Conservation (phyloP, 2,113 vertebrate genomes). For the Neomonachus schauinslandi region DNA sequence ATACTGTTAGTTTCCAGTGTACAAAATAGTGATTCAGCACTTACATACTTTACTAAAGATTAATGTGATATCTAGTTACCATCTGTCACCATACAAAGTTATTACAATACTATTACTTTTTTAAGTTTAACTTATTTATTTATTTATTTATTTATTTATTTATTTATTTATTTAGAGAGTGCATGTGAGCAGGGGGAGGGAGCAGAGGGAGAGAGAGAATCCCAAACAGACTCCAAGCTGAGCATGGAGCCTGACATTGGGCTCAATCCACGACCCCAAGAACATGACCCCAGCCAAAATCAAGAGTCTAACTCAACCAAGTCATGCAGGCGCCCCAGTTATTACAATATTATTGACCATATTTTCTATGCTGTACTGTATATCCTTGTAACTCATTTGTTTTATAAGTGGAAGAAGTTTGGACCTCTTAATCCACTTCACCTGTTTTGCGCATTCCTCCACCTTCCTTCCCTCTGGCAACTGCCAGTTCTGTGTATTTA, state of each 20-base stretch:
- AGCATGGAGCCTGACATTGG: background rate
- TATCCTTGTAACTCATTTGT: background rate
- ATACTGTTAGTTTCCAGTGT: background rate
- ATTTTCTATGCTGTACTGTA: background rate
- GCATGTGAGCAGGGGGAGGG: background rate
- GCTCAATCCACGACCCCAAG: background rate
- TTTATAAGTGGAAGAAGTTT: background rate
- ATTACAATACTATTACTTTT: background rate
- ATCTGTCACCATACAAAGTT: background rate
- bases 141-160: background rate
- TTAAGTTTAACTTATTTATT: background rate
- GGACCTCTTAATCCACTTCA: background rate
- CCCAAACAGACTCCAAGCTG: background rate
- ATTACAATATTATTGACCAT: background rate
- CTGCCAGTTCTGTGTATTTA: background rate
- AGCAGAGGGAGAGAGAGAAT: background rate
- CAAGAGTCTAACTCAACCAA: background rate
- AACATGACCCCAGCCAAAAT: background rate
- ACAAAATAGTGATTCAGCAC: background rate
- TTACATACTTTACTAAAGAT: background rate
- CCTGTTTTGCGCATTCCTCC: background rate
- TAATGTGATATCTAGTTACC: background rate
- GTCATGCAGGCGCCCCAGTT: background rate
- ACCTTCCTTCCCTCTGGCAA: background rate
- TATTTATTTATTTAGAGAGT: no score